These are phyloP conservation scores for Lepidotrigona ventralis DNA, from an alignment of 1,140 invertebrate genomes.

Conservation along the genomic window DNA sequence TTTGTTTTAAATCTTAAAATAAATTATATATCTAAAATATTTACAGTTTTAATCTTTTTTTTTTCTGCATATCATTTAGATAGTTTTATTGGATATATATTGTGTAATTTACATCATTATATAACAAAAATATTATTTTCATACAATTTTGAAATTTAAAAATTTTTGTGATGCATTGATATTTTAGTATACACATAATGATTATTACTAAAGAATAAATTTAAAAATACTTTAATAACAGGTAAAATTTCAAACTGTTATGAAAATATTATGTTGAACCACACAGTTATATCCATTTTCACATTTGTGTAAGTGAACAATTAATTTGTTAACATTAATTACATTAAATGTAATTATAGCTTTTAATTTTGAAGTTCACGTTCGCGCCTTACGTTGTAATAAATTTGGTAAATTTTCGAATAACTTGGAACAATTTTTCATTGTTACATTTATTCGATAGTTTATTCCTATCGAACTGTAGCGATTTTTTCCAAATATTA, in stretches of 20 bases:
- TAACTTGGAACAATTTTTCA: neutral
- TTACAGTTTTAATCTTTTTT: neutral
- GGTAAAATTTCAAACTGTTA: neutral
- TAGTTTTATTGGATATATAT: neutral
- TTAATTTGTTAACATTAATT: neutral
- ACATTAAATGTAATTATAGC: neutral
- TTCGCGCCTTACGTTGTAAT: neutral
- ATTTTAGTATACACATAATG: neutral
- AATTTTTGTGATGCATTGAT: neutral
- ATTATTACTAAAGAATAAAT: neutral
- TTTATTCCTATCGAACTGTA: neutral
- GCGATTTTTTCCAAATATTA: neutral
- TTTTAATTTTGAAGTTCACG: neutral
- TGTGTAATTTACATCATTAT: neutral
- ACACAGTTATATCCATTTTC: neutral
- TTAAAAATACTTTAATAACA: neutral
- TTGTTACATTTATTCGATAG: neutral
- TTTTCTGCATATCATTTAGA: neutral
- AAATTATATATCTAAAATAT: constrained; percentile 44
- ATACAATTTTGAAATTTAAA: neutral
- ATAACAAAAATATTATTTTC: neutral
- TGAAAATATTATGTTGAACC: neutral
- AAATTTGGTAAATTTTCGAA: constrained; percentile 6
- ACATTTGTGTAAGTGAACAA: neutral
- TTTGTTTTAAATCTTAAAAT: constrained; percentile 39